Base-by-base conservation (phyloP, 1,140 invertebrate species). In the Drosophila pseudoananassae region DNA sequence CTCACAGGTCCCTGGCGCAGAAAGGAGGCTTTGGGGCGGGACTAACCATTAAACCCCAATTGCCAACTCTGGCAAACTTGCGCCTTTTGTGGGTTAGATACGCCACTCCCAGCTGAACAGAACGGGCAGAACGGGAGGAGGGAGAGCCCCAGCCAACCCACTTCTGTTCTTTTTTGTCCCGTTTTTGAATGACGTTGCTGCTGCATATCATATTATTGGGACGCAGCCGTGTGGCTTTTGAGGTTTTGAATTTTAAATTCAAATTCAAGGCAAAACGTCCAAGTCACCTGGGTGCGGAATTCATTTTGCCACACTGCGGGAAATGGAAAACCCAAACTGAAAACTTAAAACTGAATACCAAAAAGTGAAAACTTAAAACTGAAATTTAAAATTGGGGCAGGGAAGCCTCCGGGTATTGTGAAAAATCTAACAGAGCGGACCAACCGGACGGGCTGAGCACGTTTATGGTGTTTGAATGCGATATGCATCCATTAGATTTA, bases 201-300 rank as follows among this genome's bases (percentile, higher is more conserved):
- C 50, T 74, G 70, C 72, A 75, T 75, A 52, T 74, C 70, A 74
- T 75, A 66, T 75, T 76, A 58, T 76, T 66, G 45, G 71, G 71
- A 74, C 70, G 61, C 75, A 54, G 68, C 40, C 40, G 40, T 47
- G 51, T 68, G 58, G 47, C 55, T 50, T 74, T 74, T 64, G 38
- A 52, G 69, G 74, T 46, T 53, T 58, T 54, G 45, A 65, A 72
- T 64, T 77, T 73, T 50, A 45, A 70, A 75, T 70, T 69, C 43
- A 6, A 49, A 69, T 75, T 75, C 63, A 79, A 56, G 69, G 52
- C 23, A 36, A 73, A 66, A 54, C 36, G 12, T 52, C 25, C 17
- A 15, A 76, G 59, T 52, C 58, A 64, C 50, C 58, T 49, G 70
- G 57, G 57, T 40, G 29, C 27, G 36, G 49, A 23, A 45, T 43